A percentile compares a stretch with the other conserved stretches of the same genome.
Evolutionary conservation across 2,797 vertebrate species (phyloP).

Genomic region (Danio jaintianensis): DNA sequence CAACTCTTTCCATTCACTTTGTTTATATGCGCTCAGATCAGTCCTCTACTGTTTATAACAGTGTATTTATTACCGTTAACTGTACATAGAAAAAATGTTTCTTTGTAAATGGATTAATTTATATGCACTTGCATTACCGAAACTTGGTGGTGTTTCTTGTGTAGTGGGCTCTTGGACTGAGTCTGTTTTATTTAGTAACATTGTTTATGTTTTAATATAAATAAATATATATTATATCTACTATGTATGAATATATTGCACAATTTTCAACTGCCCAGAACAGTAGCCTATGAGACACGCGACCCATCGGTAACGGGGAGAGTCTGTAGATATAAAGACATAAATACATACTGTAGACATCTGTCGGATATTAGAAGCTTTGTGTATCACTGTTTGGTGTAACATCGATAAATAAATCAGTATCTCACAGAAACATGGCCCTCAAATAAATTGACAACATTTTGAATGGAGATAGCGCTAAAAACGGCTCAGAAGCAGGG

Average conservation of each 20-base stretch:
- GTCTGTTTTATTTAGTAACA: slow-evolving; percentile 86
- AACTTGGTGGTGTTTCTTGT: slow-evolving; percentile 90
- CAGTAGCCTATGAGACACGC: slow-evolving; percentile 83
- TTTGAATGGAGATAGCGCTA: slow-evolving; percentile 74
- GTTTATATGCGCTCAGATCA: slow-evolving; percentile 88
- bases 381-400: slow-evolving; percentile 70
- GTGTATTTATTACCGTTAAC: slow-evolving; percentile 96
- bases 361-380: slow-evolving; percentile 62
- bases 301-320: slow-evolving; percentile 57
- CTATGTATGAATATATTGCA: slow-evolving; percentile 71
- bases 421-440: slow-evolving; percentile 57
- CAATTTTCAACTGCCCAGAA: slow-evolving; percentile 86
- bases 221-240: slow-evolving; percentile 71
- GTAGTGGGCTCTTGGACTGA: slow-evolving; percentile 93
- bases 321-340: slow-evolving; percentile 62
- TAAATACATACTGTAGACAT: slow-evolving; percentile 63
- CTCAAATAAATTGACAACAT: slow-evolving; percentile 64
- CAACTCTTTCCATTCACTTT: slow-evolving; percentile 82
- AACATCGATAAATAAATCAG: slow-evolving; percentile 54
- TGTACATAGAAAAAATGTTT: slow-evolving; percentile 98
- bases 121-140: slow-evolving; percentile 98
- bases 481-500: slow-evolving; percentile 68
- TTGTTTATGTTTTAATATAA: slow-evolving; percentile 70
- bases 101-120: slow-evolving; percentile 99
- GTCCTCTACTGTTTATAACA: slow-evolving; percentile 99